These are phyloP conservation scores for Parasteatoda lunata DNA, from an alignment of 2,888 invertebrate genomes.

Conservation along the genomic window DNA sequence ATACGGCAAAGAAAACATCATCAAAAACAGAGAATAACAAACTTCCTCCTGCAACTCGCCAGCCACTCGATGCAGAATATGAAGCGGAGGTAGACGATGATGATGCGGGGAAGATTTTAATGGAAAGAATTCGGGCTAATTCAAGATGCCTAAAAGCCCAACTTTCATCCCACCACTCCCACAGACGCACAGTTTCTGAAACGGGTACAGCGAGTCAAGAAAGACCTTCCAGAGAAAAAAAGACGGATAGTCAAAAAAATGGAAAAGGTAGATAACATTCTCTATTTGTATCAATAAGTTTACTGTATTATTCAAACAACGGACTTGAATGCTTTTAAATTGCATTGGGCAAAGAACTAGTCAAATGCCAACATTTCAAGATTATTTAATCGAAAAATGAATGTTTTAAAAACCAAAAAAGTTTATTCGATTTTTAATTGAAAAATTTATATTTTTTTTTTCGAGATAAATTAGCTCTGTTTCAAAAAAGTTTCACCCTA, in stretches of 20 bases:
- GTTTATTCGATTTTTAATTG: too few relatives aligned
- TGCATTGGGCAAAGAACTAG: too few relatives aligned
- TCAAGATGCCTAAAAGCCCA: constrained; percentile 51
- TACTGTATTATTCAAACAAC: too few relatives aligned
- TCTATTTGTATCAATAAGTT: too few relatives aligned
- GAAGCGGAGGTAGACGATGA: constrained; percentile 49
- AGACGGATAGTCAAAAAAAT: constrained; percentile 11
- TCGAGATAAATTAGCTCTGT: too few relatives aligned
- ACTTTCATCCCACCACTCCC: constrained; percentile 32
- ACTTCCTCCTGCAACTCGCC: neutral
- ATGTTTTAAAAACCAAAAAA: too few relatives aligned
- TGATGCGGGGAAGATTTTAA: constrained; percentile 36
- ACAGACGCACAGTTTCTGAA: constrained; percentile 33
- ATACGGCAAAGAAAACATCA: neutral
- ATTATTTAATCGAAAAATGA: too few relatives aligned
- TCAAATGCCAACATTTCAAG: too few relatives aligned
- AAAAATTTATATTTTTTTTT: too few relatives aligned
- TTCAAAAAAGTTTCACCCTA: too few relatives aligned
- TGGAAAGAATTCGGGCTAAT: constrained; percentile 60
- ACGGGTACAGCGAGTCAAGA: constrained; percentile 30
- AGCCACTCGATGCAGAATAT: constrained; percentile 29
- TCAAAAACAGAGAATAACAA: neutral
- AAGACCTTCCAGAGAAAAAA: constrained; percentile 4
- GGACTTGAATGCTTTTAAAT: too few relatives aligned
- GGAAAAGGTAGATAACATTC: constrained; percentile 22